Conservation (phyloP, 1,140 invertebrate genomes). For the Orchesella cincta region DNA sequence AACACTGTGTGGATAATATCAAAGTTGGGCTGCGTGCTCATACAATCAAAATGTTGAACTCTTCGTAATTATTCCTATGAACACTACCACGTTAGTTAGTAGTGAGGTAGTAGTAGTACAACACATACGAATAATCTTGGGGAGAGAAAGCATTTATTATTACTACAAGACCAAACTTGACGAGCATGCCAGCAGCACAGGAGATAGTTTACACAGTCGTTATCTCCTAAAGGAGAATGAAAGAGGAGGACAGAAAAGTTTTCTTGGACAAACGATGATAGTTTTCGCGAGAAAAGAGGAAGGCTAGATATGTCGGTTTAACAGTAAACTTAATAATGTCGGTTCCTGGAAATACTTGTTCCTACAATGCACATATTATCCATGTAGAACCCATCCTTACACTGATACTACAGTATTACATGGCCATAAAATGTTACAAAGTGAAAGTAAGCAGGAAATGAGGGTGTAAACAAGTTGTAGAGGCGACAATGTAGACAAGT, state of each 20-base stretch:
- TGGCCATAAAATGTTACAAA: slow-evolving; percentile 1
- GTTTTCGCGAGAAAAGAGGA: neutral
- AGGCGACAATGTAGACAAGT: neutral
- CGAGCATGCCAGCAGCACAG: neutral
- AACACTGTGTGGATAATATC: neutral
- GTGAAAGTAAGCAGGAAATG: slow-evolving; percentile 13
- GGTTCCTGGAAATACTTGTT: neutral
- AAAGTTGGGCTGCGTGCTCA: neutral
- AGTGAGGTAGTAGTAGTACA: too few species aligned
- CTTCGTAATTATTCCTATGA: neutral
- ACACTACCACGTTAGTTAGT: neutral
- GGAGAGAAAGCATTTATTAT: neutral
- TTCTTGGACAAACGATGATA: slow-evolving; percentile 17
- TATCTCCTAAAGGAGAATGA: neutral
- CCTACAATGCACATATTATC: neutral
- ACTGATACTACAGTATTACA: neutral
- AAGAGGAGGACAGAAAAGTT: slow-evolving; percentile 11
- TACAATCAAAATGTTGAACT: neutral
- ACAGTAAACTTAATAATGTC: neutral
- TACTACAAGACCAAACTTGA: neutral
- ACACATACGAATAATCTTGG: too few species aligned
- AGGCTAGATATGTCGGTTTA: neutral
- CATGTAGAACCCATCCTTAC: neutral
- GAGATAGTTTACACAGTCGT: slow-evolving; percentile 14
- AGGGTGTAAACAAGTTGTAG: slow-evolving; percentile 20